Evolutionary conservation across 1,140 invertebrate species (phyloP).

Genomic region (Bombus terrestris): DNA sequence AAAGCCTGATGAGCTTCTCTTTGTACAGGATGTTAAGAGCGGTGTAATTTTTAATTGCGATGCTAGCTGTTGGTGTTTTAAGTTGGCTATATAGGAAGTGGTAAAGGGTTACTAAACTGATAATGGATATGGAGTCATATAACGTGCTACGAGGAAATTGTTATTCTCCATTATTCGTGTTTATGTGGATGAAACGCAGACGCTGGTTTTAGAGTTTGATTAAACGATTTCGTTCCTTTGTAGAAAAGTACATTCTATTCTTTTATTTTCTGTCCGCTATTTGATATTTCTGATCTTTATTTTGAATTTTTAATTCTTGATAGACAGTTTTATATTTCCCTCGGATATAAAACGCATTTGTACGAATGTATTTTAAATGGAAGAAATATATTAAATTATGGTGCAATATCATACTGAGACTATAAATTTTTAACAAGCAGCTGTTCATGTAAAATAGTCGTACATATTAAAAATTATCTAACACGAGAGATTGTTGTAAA

Average conservation of each 20-base stretch:
- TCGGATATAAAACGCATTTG: background rate
- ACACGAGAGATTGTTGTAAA: background rate
- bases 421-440: background rate
- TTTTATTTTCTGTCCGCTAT: background rate
- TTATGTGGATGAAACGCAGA: background rate
- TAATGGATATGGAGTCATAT: background rate
- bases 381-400: background rate
- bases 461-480: background rate
- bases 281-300: background rate
- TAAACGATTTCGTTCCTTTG: background rate
- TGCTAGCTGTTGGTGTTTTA: background rate
- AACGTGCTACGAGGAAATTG: background rate
- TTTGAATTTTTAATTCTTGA: background rate
- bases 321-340: background rate
- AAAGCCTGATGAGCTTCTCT: background rate
- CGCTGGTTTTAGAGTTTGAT: background rate
- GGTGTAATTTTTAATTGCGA: slow-evolving; percentile 1
- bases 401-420: background rate
- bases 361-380: background rate
- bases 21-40: no score
- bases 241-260: background rate
- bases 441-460: background rate
- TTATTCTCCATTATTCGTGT: background rate
- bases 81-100: no score
- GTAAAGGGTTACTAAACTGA: background rate